Evolutionary conservation across 2,113 vertebrate species (phyloP).

Genomic region (Pimephales promelas): DNA sequence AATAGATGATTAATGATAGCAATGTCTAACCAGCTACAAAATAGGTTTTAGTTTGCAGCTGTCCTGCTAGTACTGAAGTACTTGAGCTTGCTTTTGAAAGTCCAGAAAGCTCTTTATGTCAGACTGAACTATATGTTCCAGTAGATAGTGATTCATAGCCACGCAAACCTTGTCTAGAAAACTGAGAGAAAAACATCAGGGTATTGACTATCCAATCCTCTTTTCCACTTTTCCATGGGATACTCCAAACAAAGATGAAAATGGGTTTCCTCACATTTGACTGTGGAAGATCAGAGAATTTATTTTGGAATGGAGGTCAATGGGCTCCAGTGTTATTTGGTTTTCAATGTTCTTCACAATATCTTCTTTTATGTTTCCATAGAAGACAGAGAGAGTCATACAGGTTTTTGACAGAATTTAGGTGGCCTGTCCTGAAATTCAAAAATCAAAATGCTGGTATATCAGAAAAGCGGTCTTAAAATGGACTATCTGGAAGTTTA

Average conservation of each 20-base stretch:
- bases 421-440: not conserved
- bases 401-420: not conserved
- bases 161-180: not conserved
- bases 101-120: conserved; percentile 25
- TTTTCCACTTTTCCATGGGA: not conserved
- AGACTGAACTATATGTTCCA: conserved; percentile 10
- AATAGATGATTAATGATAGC: not conserved
- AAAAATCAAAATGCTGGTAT: not conserved
- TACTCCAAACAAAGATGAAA: too few species aligned
- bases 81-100: conserved; percentile 38
- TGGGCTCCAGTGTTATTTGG: not conserved
- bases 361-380: not conserved
- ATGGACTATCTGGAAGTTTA: not conserved
- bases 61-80: not conserved
- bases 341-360: not conserved
- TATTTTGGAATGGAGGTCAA: not conserved
- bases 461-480: not conserved
- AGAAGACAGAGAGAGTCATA: not conserved
- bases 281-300: not conserved
- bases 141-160: not conserved
- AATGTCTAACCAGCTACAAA: not conserved
- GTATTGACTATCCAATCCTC: not conserved
- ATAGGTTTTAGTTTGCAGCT: not conserved
- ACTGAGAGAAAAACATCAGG: not conserved
- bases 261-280: not conserved